Evolutionary conservation across 1,140 invertebrate genomes (phyloP), one percentile per base, ranked within the genome.

Genomic region (Eubasilissa regina): DNA sequence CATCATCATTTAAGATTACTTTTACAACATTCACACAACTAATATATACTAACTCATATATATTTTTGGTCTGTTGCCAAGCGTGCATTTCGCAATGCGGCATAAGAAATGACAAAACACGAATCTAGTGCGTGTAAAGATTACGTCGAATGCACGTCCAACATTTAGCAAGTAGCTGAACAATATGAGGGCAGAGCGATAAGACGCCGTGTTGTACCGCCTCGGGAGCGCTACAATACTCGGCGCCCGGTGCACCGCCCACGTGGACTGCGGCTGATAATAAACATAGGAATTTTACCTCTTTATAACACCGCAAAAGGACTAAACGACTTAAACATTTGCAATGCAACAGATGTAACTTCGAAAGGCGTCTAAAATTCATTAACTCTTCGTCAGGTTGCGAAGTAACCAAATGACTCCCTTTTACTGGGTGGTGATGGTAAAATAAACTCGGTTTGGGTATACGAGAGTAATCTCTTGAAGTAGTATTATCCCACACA

Each of bases 231-330:
- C 21, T 21, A 44, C 55, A 64, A 21, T 64, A 64, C 21, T 19
- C 19, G 21, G 10, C 35, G 60, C 35, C 53, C 19, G 55, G 55
- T 19, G 17, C 43, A 13, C 35, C 75, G 75, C 75, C 75, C 79
- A 80, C 68, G 53, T 64, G 35, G 73, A 55, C 44, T 17, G 53
- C 51, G 19, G 53, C 55, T 25, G 51, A 75, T 56, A 72, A 77
- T 80, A 80, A 80, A 80, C 79, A 80, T 73, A 47, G 51, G 79
- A 80, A 80, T 80, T 80, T 80, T 75, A 80, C 79, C 75, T 80
- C 75, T 77, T 80, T 80, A 68, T 73, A 75, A 75, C 56, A 10
- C 60, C 25, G n/a, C 13, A 25, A 58, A 58, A 58, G 55, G 55
- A 21, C 55, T 21, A 58, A 58, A 58, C 55, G 55, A 58, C 55